Base-by-base conservation (phyloP, 2,113 vertebrate genomes). In the Elephantulus edwardii region DNA sequence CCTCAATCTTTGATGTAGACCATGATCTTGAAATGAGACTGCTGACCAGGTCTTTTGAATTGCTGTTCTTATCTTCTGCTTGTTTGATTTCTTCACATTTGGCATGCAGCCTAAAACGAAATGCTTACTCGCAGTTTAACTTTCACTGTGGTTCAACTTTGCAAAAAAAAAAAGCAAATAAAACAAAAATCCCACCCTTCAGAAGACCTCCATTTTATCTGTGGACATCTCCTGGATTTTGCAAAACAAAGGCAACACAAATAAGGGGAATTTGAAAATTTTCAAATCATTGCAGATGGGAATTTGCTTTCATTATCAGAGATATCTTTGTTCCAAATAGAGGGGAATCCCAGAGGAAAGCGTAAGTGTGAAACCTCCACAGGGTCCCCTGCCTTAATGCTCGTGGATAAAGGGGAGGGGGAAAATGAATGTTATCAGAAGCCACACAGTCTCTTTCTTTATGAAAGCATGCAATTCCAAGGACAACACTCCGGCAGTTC, bases 81-180 rank as follows among this genome's bases (percentile, higher is more conserved):
- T 93, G 30, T 95, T 97, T 60, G 92, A n/a, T 93, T 74, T 96
- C 91, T 68, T 95, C 71, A 82, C 86, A 46, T 82, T 68, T 97
- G 94, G 86, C 66, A 64, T 0, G 48, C 60, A n/a, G 86, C 75
- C 71, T 94, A 50, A 92, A 92, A 96, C 50, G 72, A 56, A 89
- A 88, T 82, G 54, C n/a, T 88, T 12, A 52, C 88, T 64, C 86
- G 1, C 58, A 83, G 11, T 82, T 58, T 75, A 20, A 3, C 82
- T 85, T 94, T 74, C 62, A 64, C n/a, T 92, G 52, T 68, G 0
- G 40, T 46, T 94, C 38, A 26, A 14, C 48, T 90, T 93, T 89
- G 80, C 88, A 95, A 35, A 30, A 62, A 38, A 7, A n/a, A n/a
- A n/a, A 38, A 81, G 89, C 86, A 92, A 92, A 22, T n/a, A n/a